phyloP scores from a whole-genome alignment of 1,140 invertebrate genomes.

The Hormaphis cornu region DNA sequence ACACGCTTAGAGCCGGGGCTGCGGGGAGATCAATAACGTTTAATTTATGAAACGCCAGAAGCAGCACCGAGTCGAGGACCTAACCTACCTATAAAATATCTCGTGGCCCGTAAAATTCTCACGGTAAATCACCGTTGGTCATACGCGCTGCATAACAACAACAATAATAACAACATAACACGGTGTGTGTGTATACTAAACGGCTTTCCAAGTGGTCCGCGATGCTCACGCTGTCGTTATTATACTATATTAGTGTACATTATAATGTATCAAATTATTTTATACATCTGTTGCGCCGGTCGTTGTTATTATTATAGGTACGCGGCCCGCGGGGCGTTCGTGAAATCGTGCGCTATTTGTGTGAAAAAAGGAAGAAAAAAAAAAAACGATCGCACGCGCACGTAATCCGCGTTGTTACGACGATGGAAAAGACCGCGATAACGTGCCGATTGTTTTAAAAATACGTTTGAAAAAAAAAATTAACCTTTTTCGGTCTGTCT shows the following conservation, averaged over 20 bases:
- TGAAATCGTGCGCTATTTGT: neutral
- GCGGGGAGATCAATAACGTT: conserved; percentile 12
- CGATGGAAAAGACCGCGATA: too few relatives aligned
- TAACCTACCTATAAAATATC: too few relatives aligned
- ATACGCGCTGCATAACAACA: too few relatives aligned
- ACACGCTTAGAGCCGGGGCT: too few relatives aligned
- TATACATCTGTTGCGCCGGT: neutral
- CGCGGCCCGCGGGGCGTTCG: neutral
- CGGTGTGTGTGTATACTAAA: neutral
- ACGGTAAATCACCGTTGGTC: conserved; percentile 27
- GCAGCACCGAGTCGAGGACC: conserved; percentile 11
- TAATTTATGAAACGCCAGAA: conserved; percentile 32
- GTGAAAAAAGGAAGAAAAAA: too few relatives aligned
- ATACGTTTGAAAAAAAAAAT: too few relatives aligned
- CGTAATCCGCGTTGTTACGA: too few relatives aligned
- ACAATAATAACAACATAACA: too few relatives aligned
- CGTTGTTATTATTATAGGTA: neutral
- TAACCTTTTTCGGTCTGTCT: too few relatives aligned
- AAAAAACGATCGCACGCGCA: too few relatives aligned
- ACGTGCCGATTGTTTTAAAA: too few relatives aligned
- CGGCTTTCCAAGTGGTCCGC: conserved; percentile 25
- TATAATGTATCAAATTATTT: neutral
- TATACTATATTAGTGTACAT: neutral
- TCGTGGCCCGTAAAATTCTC: conserved; percentile 17
- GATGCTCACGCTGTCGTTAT: conserved; percentile 5